Percentiles rank a stretch among this genome's conserved stretches.
Conservation (phyloP, 1,140 invertebrate species). For the Centruroides sculpturatus region DNA sequence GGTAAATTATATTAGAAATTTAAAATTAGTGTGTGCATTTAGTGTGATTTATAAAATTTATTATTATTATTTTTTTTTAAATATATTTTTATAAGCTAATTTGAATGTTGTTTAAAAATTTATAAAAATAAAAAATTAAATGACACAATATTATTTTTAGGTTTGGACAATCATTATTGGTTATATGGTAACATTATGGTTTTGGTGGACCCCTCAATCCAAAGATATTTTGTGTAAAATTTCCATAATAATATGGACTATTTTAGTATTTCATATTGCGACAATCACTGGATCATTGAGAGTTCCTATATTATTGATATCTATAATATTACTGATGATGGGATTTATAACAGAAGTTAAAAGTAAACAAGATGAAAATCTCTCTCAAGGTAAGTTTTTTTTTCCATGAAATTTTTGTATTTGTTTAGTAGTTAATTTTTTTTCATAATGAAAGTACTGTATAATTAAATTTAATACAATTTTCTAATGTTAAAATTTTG, state of each 20-base stretch:
- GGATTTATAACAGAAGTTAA: conserved; percentile 26
- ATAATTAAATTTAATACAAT: no score
- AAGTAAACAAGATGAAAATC: conserved; percentile 5
- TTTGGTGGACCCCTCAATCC: conserved; percentile 15
- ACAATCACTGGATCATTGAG: conserved; percentile 32
- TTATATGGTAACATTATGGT: conserved; percentile 14
- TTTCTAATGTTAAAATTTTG: no score
- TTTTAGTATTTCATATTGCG: conserved; percentile 28
- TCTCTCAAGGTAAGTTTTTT: not conserved
- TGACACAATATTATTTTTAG: not conserved
- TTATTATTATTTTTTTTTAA: no score
- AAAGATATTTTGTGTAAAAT: conserved; percentile 20
- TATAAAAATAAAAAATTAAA: no score
- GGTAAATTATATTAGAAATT: no score
- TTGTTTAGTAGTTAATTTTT: no score
- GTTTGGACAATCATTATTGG: conserved; percentile 17
- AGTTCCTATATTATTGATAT: conserved; percentile 29
- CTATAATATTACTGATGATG: conserved; percentile 29
- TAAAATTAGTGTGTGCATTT: no score
- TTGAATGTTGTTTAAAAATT: no score
- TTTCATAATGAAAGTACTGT: no score
- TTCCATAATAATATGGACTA: conserved; percentile 29
- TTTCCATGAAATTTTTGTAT: no score
- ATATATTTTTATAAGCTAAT: no score
- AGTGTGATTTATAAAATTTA: no score